Evolutionary conservation across 2,113 vertebrate genomes (phyloP).

Genomic region (Tichodroma muraria): DNA sequence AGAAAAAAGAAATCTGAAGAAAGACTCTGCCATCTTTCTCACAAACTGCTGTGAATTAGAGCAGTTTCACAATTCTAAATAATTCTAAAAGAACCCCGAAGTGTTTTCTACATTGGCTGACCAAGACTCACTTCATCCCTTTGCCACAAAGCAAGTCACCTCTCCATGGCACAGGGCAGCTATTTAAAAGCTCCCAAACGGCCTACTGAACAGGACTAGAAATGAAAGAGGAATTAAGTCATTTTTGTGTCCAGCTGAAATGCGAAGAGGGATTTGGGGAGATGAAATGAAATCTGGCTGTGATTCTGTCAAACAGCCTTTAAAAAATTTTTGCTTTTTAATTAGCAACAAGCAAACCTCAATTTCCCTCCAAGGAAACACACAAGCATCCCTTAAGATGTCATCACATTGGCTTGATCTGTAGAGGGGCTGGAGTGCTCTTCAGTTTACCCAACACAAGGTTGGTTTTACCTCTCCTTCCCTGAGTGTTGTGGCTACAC

Average conservation of each 20-base stretch:
- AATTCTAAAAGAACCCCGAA: neutral
- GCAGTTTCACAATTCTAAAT: neutral
- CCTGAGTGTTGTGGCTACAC: neutral
- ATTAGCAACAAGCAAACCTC: neutral
- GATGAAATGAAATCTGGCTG: neutral
- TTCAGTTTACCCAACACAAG: neutral
- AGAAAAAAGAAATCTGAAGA: neutral
- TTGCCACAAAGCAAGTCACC: neutral
- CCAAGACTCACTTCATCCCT: neutral
- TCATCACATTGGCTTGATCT: neutral
- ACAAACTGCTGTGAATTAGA: neutral
- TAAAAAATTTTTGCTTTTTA: neutral
- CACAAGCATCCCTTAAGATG: neutral
- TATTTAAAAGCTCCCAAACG: neutral
- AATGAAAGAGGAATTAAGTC: neutral
- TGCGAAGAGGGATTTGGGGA: conserved; percentile 30
- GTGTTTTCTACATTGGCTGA: neutral
- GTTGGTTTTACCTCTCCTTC: neutral
- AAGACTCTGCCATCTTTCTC: neutral
- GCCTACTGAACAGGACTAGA: neutral
- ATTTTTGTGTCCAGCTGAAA: conserved; percentile 10
- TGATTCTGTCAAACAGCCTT: neutral
- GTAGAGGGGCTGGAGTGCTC: neutral
- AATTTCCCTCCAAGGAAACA: neutral
- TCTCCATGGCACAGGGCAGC: neutral